Evolutionary conservation across 2,797 vertebrate species (phyloP).

Genomic region (Anas georgica): DNA sequence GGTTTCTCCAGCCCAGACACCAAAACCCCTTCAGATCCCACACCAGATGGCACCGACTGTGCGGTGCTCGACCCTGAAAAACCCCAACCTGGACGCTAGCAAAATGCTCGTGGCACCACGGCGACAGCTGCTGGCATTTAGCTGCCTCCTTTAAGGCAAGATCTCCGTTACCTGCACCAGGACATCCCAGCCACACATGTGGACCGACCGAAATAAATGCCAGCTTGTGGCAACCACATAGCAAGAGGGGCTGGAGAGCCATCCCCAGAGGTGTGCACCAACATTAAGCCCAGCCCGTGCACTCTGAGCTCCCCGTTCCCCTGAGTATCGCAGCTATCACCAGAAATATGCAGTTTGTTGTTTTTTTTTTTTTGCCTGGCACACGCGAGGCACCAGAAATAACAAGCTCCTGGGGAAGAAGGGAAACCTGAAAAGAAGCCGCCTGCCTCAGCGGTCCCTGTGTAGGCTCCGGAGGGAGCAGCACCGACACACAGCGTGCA

Average conservation of each 20-base stretch:
- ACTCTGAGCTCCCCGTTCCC: not conserved
- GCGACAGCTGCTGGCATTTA: slow-evolving; percentile 9
- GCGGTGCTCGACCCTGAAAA: not conserved
- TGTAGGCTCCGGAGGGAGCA: not conserved
- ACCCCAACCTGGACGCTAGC: not conserved
- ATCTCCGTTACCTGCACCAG: slow-evolving; percentile 22
- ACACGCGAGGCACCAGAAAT: slow-evolving; percentile 6
- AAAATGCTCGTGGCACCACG: not conserved
- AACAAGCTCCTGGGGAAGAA: slow-evolving; percentile 38
- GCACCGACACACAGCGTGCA: not conserved
- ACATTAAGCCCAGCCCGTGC: not conserved
- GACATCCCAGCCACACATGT: not conserved
- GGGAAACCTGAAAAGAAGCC: not conserved
- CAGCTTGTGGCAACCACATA: not conserved
- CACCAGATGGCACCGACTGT: not conserved
- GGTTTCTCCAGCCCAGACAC: not conserved
- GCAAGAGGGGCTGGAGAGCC: not conserved
- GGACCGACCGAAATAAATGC: not conserved
- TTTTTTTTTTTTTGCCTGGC: slow-evolving; percentile 4
- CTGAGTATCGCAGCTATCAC: not conserved
- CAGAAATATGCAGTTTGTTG: not conserved
- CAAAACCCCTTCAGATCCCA: not conserved
- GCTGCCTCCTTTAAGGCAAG: slow-evolving; percentile 17
- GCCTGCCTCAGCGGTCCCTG: not conserved
- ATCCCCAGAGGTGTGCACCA: not conserved